A percentile compares a stretch with the other conserved stretches of the same genome.
These are phyloP conservation scores for Sakesphorus luctuosus DNA, from an alignment of 2,113 vertebrate genomes.

Conservation along the genomic window DNA sequence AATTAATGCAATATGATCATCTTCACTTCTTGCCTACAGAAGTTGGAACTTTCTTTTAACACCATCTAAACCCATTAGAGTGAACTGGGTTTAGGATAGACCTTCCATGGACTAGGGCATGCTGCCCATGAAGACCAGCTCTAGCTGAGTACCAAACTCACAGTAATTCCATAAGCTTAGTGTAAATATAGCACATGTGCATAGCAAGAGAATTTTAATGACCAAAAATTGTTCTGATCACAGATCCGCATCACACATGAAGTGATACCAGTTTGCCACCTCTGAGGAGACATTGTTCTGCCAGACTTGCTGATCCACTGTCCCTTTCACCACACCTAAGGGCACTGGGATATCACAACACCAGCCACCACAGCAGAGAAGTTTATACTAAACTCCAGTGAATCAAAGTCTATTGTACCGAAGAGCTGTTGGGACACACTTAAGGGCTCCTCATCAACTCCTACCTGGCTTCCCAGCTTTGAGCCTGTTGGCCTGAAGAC, in stretches of 20 bases:
- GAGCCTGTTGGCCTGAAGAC: neutral
- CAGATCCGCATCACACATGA: neutral
- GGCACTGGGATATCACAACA: neutral
- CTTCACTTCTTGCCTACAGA: neutral
- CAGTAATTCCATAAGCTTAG: neutral
- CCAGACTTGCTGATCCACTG: neutral
- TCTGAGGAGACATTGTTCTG: neutral
- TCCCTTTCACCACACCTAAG: neutral
- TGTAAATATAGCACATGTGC: neutral
- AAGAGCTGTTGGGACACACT: accelerated
- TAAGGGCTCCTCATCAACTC: neutral
- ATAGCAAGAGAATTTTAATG: neutral
- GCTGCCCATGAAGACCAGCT: neutral
- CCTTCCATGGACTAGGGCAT: neutral
- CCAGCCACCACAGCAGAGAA: neutral
- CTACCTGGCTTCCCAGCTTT: neutral
- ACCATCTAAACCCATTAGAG: neutral
- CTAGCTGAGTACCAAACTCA: neutral
- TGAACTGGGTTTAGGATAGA: neutral
- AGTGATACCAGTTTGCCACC: neutral
- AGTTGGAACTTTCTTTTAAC: neutral
- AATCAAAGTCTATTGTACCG: neutral
- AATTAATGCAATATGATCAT: conserved; percentile 37
- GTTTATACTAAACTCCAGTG: neutral
- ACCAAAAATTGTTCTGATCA: neutral